Conservation (phyloP, 2,113 vertebrate species). For the Platysternon megacephalum region DNA sequence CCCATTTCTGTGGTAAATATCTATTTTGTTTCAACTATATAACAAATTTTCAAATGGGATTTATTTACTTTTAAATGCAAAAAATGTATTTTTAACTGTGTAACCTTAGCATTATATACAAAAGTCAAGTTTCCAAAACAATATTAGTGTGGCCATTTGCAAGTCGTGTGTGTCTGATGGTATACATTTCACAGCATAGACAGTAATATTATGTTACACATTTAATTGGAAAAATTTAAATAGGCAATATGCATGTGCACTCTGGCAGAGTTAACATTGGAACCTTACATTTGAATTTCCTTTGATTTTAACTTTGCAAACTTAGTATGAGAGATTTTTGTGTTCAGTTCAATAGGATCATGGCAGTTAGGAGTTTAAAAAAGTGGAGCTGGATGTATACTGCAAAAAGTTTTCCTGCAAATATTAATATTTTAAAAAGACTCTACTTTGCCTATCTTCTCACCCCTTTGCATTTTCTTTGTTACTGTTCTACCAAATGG, state of each 20-base stretch:
- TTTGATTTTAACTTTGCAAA: background rate
- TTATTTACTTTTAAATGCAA: background rate
- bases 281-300: background rate
- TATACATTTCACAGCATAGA: background rate
- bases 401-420: background rate
- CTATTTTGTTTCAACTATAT: background rate
- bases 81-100: background rate
- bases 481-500: background rate
- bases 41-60: background rate
- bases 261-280: background rate
- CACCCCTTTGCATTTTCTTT: background rate
- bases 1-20: background rate
- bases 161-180: rapidly evolving
- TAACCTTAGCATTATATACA: background rate
- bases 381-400: background rate
- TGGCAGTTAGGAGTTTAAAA: background rate
- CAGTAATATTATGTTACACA: background rate
- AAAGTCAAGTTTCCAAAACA: background rate
- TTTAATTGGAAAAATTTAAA: background rate
- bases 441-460: background rate
- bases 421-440: background rate
- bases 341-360: background rate
- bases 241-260: background rate
- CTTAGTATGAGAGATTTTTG: background rate
- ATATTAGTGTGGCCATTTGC: background rate